Evolutionary conservation across 2,888 invertebrate species (phyloP), one percentile per base, ranked within the genome.

Genomic region (Graphium colonna): DNA sequence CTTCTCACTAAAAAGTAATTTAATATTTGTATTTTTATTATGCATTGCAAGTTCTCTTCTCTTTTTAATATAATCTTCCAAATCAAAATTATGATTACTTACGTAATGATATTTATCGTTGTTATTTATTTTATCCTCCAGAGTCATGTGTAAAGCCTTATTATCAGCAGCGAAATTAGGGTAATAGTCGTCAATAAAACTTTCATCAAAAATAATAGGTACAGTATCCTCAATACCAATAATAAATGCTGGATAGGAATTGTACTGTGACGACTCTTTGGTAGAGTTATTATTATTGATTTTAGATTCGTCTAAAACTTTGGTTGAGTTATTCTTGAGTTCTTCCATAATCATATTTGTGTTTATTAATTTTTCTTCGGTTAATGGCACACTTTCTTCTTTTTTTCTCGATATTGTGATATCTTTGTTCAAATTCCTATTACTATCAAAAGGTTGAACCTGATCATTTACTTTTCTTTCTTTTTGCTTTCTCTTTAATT

Each of bases 151-250:
- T n/a, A 49, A 69, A 2, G 62, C 64, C 7, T 65, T 59, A 52
- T 70, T 77, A 9, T 80, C 81, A 26, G 55, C 60, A 26, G 67
- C 69, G 38, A 88, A 88, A 48, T 77, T 68, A 0, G 87, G 87
- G 48, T 82, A 86, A 49, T 86, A 88, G 51, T 87, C 86, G 3
- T 79, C 73, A 3, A 73, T 59, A 1, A 78, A 61, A 13, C 68
- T 66, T 46, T 78, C 71, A 9, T 65, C 56, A 50, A 59, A 64
- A 8, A 69, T 56, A 46, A 62, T 63, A 15, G 67, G 63, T n/a
- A 74, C 50, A 28, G 58, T 47, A 43, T 72, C 50, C 28, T 51
- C 54, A 7, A 41, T 28, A 13, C 50, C 65, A 52, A 71, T 43
- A 50, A 68, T 65, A 16, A 67, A 64, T 1, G 49, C 31, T 31